Conservation (phyloP, 2,797 vertebrate genomes). For the Tadarida brasiliensis region DNA sequence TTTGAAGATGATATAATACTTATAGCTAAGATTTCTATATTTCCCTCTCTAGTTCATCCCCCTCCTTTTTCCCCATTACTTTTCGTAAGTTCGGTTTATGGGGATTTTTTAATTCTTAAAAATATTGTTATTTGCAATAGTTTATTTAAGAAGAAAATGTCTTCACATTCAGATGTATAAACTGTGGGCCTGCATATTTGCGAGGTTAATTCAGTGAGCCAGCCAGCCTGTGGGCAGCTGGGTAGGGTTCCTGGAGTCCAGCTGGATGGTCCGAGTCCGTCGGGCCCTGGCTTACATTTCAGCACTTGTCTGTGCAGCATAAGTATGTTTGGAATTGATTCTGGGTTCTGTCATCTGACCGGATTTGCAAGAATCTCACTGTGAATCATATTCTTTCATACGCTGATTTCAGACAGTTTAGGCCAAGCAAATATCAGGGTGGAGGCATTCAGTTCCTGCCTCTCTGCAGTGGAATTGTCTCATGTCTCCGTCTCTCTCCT, state of each 20-base stretch:
- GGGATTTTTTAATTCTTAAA: neutral
- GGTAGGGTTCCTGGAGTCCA: neutral
- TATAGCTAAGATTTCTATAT: neutral
- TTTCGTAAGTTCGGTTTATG: neutral
- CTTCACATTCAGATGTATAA: neutral
- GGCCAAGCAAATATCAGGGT: neutral
- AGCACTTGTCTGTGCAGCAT: neutral
- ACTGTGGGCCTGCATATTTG: neutral
- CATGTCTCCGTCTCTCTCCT: neutral
- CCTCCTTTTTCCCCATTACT: neutral
- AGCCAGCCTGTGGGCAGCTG: neutral
- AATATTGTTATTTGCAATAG: neutral
- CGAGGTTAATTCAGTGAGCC: neutral
- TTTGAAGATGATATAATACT: neutral
- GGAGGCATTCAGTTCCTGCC: neutral
- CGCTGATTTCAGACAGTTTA: neutral
- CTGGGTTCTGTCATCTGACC: neutral
- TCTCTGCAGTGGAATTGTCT: neutral
- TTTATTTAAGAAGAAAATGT: neutral
- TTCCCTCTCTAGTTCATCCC: neutral
- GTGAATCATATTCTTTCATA: neutral
- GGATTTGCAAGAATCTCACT: neutral
- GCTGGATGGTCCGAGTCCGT: neutral
- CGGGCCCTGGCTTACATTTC: neutral
- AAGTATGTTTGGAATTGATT: neutral